These are phyloP conservation scores for Tenebrosternarchus preto DNA, from an alignment of 2,113 vertebrate genomes.

Conservation along the genomic window DNA sequence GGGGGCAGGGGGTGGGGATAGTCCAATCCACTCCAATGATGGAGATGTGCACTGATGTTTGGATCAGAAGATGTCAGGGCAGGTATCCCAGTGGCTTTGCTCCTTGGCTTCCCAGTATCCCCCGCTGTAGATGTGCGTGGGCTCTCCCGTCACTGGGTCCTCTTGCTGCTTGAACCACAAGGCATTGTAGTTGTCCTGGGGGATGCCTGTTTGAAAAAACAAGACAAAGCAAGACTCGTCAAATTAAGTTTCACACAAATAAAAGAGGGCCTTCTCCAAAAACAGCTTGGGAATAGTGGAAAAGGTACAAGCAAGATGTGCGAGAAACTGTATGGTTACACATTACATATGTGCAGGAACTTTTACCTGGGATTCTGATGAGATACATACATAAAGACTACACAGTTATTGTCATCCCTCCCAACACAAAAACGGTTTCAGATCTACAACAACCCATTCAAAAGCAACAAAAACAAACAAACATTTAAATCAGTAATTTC, in stretches of 20 bases:
- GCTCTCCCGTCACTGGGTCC: constrained; percentile 84
- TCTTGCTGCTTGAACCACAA: constrained; percentile 89
- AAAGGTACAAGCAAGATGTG: too few relatives aligned
- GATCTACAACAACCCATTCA: too few relatives aligned
- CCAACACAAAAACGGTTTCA: too few relatives aligned
- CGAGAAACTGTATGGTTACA: too few relatives aligned
- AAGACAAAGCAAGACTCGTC: background rate
- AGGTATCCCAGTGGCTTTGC: constrained; percentile 82
- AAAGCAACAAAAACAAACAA: too few relatives aligned
- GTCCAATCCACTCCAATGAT: background rate
- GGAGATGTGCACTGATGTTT: constrained; percentile 39
- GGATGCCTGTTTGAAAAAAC: constrained; percentile 66
- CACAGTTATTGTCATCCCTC: too few relatives aligned
- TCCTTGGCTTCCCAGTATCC: constrained; percentile 94
- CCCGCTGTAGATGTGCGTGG: constrained; percentile 86
- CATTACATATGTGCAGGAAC: too few relatives aligned
- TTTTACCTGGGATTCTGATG: too few relatives aligned
- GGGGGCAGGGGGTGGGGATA: background rate
- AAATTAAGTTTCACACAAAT: background rate
- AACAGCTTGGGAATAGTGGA: too few relatives aligned
- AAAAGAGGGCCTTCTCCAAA: background rate
- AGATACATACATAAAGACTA: too few relatives aligned
- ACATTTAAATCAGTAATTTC: too few relatives aligned
- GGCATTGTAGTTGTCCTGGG: constrained; percentile 84
- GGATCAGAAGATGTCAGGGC: constrained; percentile 87